Conservation (phyloP, 2,797 vertebrate genomes). For the Acipenser oxyrinchus region DNA sequence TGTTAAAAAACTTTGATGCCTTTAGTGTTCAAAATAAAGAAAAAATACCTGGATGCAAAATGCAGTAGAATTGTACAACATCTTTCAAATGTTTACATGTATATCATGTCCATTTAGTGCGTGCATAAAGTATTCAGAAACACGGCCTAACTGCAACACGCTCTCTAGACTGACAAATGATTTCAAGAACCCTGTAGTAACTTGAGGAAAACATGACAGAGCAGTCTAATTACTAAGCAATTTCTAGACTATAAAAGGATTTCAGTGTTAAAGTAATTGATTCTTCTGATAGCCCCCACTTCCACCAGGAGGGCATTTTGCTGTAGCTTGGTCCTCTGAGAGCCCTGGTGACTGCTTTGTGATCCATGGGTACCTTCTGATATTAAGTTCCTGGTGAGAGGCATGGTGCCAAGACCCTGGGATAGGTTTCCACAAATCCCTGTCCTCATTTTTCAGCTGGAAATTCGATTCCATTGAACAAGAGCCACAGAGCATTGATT, state of each 20-base stretch:
- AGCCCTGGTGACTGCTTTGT: conserved; percentile 8
- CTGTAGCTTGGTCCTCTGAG: conserved; percentile 6
- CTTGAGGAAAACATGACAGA: too few species aligned
- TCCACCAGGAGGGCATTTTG: not conserved
- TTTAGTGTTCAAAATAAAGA: too few species aligned
- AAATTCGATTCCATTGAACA: conserved; percentile 55
- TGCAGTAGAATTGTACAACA: too few species aligned
- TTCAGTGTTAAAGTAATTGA: not conserved
- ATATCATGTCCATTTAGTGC: too few species aligned
- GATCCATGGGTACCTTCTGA: not conserved
- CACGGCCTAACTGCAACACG: accelerated
- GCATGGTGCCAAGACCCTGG: conserved; percentile 44
- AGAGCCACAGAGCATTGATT: conserved; percentile 41
- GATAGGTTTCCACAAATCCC: conserved; percentile 61
- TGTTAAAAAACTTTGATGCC: too few species aligned
- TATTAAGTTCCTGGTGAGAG: conserved; percentile 45
- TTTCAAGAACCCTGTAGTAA: too few species aligned
- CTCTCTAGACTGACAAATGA: not conserved
- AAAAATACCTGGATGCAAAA: too few species aligned
- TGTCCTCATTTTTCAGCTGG: conserved; percentile 57
- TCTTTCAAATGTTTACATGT: too few species aligned
- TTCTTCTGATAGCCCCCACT: conserved; percentile 9
- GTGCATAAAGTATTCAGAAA: not conserved
- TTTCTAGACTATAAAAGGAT: not conserved
- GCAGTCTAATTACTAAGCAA: not conserved